Percentiles rank a stretch among this genome's conserved stretches.
These are phyloP conservation scores for Calidris pugnax DNA, from an alignment of 2,113 vertebrate genomes.

Conservation along the genomic window DNA sequence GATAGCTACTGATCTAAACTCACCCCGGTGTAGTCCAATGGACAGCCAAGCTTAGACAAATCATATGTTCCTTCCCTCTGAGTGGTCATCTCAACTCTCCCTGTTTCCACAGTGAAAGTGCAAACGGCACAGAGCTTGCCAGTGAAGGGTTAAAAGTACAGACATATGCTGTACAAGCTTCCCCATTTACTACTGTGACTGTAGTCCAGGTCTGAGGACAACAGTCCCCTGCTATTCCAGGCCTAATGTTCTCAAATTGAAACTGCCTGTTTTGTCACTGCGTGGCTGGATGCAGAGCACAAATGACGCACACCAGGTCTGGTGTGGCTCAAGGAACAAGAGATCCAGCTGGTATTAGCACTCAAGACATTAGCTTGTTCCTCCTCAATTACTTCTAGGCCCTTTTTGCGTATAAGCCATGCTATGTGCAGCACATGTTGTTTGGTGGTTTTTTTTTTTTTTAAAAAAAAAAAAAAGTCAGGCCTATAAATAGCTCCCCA, in stretches of 20 bases:
- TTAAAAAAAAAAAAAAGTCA: not conserved
- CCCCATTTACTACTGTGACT: not conserved
- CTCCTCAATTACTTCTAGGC: not conserved
- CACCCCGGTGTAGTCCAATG: not conserved
- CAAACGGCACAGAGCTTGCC: not conserved
- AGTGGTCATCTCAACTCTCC: not conserved
- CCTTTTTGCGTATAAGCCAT: not conserved
- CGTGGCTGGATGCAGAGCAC: not conserved
- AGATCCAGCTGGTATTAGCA: not conserved
- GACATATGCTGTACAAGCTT: not conserved
- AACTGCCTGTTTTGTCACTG: not conserved
- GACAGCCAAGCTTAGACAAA: not conserved
- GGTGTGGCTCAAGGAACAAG: not conserved
- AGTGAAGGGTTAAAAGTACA: not conserved
- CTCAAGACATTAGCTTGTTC: not conserved
- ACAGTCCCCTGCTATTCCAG: not conserved
- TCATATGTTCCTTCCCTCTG: not conserved
- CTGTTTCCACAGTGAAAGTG: fast-evolving
- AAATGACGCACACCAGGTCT: not conserved
- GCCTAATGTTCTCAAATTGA: not conserved
- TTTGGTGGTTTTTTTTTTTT: not conserved
- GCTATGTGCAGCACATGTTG: not conserved
- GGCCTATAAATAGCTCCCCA: not conserved
- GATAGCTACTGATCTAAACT: not conserved
- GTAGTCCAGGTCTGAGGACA: not conserved